Base-by-base conservation (phyloP, 2,888 invertebrate species). In the Catocala fraxini region DNA sequence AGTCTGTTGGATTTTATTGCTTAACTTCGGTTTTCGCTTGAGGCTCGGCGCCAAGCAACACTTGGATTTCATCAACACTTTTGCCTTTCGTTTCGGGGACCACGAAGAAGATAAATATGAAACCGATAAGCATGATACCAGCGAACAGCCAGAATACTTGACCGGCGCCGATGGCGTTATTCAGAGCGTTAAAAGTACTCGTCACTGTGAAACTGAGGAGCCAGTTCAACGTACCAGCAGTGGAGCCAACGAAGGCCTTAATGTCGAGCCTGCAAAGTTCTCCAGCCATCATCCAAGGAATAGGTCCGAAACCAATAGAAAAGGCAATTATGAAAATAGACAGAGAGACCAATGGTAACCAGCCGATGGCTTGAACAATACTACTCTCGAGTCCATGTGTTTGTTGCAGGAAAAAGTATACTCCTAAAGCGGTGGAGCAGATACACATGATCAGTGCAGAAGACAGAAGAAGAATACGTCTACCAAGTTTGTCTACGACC, bases 161-260 rank as follows among this genome's bases (percentile, higher is more conserved):
- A 43, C 96, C 96, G 0, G 89, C 82, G 0, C 96, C 96, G 33
- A 97, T 91, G 0, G 92, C 83, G 0, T 66, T 57, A 49, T 95
- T 95, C 56, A 97, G 77, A 34, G 96, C 93, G 43, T 90, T 87
- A 75, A 96, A 97, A 34, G 96, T 96, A 79, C 96, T 96, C 0
- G 98, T 98, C 0, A 98, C 96, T 0, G 97, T 81, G 85, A 98
- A 98, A 48, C 97, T 97, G 75, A 97, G 92, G 12, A 97, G 86
- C 98, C 98, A 98, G 85, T 98, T 98, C 55, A 97, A 95, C 0
- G 97, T 95, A 25, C 97, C 97, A 0, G 97, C 97, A 33, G 97
- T 95, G 0, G 97, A 97, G 15, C 96, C 95, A 33, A 97, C 97
- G 56, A 97, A 94, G 4, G 96, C 96, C 83, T 97, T 97, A 63